These are phyloP conservation scores for Tamandua tetradactyla DNA, from an alignment of 2,797 vertebrate species.

Conservation along the genomic window DNA sequence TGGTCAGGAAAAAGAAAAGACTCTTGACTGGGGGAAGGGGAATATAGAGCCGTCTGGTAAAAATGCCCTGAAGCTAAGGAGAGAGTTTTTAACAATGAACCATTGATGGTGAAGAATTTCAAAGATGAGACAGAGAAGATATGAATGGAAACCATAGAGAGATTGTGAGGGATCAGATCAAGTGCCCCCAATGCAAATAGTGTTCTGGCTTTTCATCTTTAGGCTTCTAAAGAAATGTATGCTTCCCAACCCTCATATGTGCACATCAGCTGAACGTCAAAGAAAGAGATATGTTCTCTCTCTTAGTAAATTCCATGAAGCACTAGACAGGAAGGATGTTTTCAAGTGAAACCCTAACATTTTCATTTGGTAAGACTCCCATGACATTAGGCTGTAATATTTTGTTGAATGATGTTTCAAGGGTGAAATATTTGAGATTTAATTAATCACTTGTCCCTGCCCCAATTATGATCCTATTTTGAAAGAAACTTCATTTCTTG, in stretches of 20 bases:
- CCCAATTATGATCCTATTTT: background rate
- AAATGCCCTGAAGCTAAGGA: slow-evolving; percentile 74
- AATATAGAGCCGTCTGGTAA: slow-evolving; percentile 14
- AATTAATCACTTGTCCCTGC: background rate
- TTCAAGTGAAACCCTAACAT: slow-evolving; percentile 47
- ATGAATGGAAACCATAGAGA: slow-evolving; percentile 51
- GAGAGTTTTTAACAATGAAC: slow-evolving; percentile 68
- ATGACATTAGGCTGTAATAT: background rate
- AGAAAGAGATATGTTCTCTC: background rate
- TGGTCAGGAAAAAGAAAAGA: slow-evolving; percentile 14
- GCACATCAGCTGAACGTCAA: background rate
- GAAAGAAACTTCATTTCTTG: background rate
- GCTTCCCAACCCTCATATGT: background rate
- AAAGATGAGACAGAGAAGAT: slow-evolving; percentile 52
- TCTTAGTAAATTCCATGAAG: background rate
- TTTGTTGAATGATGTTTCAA: background rate
- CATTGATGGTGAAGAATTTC: slow-evolving; percentile 72
- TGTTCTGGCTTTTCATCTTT: slow-evolving; percentile 38
- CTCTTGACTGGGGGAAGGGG: slow-evolving; percentile 29
- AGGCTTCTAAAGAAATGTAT: background rate
- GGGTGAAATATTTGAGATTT: background rate
- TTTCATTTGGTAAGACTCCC: background rate
- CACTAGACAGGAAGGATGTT: background rate
- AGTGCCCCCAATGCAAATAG: background rate
- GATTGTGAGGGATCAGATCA: slow-evolving; percentile 11